Base-by-base conservation (phyloP, 2,888 invertebrate species). In the Syrista parreyssii region DNA sequence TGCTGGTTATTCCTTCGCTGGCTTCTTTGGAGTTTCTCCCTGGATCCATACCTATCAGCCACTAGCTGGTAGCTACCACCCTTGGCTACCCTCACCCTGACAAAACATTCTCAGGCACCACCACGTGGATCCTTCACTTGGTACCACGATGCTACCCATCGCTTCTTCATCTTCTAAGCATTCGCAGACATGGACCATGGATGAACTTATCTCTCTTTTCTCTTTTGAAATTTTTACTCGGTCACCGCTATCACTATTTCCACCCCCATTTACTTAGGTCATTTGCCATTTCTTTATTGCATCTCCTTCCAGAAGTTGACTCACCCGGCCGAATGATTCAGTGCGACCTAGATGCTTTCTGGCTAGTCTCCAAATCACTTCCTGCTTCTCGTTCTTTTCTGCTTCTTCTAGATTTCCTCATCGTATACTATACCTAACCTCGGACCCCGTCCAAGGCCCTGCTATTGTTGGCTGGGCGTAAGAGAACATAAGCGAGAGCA, bases 291-390 rank as follows among this genome's bases (percentile, higher is more conserved):
- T 85, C 86, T 87, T 87, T 87, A 87, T 87, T 87, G 85, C 80
- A 87, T 84, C 86, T 86, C 55, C 55, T 55, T 82, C 79, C 82
- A 80, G 84, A 82, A 80, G 78, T 71, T 76, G 72, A 76, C 76
- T 69, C 76, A 75, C 35, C 55, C 76, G 73, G 75, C 80, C 81
- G 85, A 80, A 88, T 88, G 88, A 87, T 88, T 89, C 85, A 86
- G 83, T 84, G 86, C 84, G 83, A 83, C 84, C 86, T 85, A 86
- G 87, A 87, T 86, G 85, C 81, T 84, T 81, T 78, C 86, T 89
- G 90, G 89, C 89, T 86, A 84, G 79, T 85, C 84, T 89, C 90
- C 90, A 90, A 90, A 90, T 90, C 88, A 89, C 88, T 89, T 89
- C 86, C 87, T 84, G 86, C 82, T 81, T 75, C 81, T 75, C 76